Conservation (phyloP, 1,140 invertebrate genomes). For the Anoplophora glabripennis region DNA sequence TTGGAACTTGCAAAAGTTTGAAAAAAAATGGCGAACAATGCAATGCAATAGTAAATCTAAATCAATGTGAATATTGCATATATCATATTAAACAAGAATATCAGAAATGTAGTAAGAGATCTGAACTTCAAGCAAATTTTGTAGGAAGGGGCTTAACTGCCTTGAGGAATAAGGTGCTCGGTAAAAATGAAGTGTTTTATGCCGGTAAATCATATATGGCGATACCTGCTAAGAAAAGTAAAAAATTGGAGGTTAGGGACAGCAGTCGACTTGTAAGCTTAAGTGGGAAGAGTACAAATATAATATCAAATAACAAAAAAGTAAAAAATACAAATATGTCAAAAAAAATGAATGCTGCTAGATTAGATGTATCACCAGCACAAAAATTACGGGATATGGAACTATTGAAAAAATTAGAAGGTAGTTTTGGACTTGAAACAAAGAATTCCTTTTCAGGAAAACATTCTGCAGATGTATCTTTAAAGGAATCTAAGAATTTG, state of each 20-base stretch:
- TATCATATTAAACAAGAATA: slow-evolving; percentile 89
- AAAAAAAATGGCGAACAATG: slow-evolving; percentile 78
- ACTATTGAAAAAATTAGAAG: slow-evolving; percentile 57
- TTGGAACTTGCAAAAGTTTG: slow-evolving; percentile 75
- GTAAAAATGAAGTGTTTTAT: slow-evolving; percentile 71
- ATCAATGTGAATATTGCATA: slow-evolving; percentile 78
- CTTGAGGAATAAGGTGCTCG: slow-evolving; percentile 67
- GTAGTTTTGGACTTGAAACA: slow-evolving; percentile 15
- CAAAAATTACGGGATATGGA: slow-evolving; percentile 60
- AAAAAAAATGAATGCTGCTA: slow-evolving; percentile 39
- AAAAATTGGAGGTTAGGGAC: slow-evolving; percentile 57
- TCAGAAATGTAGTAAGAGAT: slow-evolving; percentile 71
- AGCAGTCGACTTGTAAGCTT: slow-evolving; percentile 41
- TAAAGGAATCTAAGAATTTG: slow-evolving; percentile 38
- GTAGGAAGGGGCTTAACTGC: slow-evolving; percentile 61
- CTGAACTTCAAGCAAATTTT: slow-evolving; percentile 72
- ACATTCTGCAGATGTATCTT: slow-evolving; percentile 29
- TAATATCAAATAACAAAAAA: neutral
- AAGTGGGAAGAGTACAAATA: slow-evolving; percentile 10
- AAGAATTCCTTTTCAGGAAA: slow-evolving; percentile 26
- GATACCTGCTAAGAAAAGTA: slow-evolving; percentile 59
- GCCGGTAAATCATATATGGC: slow-evolving; percentile 62
- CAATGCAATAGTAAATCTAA: slow-evolving; percentile 68
- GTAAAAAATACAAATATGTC: slow-evolving; percentile 18
- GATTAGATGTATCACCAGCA: slow-evolving; percentile 57